Conservation (phyloP, 53 echinoderm and acorn worm species). For the Arbacia lixula region DNA sequence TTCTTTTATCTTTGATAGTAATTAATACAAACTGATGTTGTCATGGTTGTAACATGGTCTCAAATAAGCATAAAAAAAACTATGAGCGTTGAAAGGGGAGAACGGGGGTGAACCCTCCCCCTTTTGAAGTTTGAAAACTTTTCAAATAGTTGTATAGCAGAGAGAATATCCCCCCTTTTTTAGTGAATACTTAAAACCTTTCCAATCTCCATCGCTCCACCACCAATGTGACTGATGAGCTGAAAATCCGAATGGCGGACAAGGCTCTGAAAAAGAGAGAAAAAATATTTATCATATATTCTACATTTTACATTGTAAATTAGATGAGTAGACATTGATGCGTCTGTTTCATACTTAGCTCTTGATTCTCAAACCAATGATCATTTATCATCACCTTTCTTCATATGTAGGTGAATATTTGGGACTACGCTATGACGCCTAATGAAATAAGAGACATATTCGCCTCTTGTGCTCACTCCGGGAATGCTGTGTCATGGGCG, state of each 20-base stretch:
- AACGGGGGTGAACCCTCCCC: too few relatives aligned
- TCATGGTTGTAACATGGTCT: too few relatives aligned
- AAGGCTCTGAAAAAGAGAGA: neutral
- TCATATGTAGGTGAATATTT: conserved; percentile 69
- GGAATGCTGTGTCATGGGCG: conserved; percentile 76
- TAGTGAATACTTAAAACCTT: too few relatives aligned
- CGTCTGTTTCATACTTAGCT: too few relatives aligned
- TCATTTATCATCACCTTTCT: neutral
- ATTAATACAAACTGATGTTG: too few relatives aligned
- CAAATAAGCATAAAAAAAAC: too few relatives aligned
- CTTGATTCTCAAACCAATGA: neutral
- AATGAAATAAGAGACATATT: conserved; percentile 34
- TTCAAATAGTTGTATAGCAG: too few relatives aligned
- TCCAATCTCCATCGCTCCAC: neutral
- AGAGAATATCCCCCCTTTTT: too few relatives aligned
- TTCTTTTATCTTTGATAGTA: too few relatives aligned
- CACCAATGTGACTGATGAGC: neutral
- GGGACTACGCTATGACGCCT: conserved; percentile 70
- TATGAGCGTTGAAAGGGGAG: too few relatives aligned
- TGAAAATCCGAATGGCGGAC: neutral
- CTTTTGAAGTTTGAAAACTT: too few relatives aligned
- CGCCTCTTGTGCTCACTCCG: conserved; percentile 49
- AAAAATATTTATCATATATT: neutral
- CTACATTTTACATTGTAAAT: neutral
- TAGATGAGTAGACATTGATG: neutral